phyloP scores from a whole-genome alignment of 2,888 invertebrate genomes.

The Gasteruption jaculator region DNA sequence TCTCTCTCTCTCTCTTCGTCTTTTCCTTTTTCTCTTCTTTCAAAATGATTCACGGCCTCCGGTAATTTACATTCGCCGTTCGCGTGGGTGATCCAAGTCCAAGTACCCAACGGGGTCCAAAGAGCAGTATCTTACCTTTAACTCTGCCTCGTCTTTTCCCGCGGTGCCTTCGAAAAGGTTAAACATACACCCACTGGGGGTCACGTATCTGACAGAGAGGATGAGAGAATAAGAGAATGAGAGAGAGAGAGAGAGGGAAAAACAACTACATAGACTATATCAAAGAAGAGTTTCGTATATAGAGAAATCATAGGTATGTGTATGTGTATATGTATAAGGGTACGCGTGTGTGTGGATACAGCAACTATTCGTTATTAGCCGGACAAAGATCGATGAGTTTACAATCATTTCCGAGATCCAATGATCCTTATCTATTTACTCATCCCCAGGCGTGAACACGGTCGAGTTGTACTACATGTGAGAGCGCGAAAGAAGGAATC shows the following conservation, averaged over 20 bases:
- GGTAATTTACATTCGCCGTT: constrained; percentile 50
- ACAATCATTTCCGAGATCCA: too few relatives aligned
- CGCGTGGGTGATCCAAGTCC: constrained; percentile 39
- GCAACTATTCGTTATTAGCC: too few relatives aligned
- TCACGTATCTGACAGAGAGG: constrained; percentile 36
- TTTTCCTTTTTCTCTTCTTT: constrained; percentile 24
- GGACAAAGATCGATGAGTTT: too few relatives aligned
- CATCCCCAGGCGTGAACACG: too few relatives aligned
- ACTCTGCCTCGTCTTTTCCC: constrained; percentile 24
- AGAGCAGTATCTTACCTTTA: constrained; percentile 14
- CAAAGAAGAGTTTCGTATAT: constrained; percentile 4
- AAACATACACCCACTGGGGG: constrained; percentile 47
- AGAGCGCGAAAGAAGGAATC: too few relatives aligned
- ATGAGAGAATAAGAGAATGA: constrained; percentile 11
- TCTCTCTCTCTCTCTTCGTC: constrained; percentile 16
- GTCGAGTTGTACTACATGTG: too few relatives aligned
- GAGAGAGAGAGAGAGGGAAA: constrained; percentile 3
- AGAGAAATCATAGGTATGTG: too few relatives aligned
- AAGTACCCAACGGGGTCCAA: constrained; percentile 17
- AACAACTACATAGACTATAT: constrained; percentile 4
- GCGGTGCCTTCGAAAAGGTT: constrained; percentile 42
- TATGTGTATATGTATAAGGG: too few relatives aligned
- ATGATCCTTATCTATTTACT: too few relatives aligned
- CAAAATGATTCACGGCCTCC: constrained; percentile 50
- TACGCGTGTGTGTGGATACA: too few relatives aligned